Conservation (phyloP, 1,140 invertebrate genomes). For the Euglossa dilemma region DNA sequence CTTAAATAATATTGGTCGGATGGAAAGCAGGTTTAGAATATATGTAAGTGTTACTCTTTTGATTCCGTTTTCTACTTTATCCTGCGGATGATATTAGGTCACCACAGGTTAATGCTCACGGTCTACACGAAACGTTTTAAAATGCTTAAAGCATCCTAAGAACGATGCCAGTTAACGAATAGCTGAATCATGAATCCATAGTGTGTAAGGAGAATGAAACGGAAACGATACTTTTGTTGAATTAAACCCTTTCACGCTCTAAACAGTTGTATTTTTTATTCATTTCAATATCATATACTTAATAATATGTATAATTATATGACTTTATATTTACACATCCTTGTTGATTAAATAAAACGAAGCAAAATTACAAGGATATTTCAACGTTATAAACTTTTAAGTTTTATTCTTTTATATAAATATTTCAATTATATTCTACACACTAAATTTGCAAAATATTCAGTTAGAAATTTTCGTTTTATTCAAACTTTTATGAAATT, state of each 20-base stretch:
- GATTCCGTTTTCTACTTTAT: conserved; percentile 1
- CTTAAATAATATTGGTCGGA: background rate
- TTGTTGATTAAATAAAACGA: background rate
- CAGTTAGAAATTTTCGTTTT: background rate
- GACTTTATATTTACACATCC: too few relatives aligned
- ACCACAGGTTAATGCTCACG: conserved; percentile 34
- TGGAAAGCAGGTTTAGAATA: conserved; percentile 11
- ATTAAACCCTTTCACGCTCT: background rate
- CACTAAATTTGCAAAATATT: background rate
- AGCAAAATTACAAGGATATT: background rate
- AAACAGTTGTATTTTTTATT: background rate
- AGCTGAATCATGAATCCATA: background rate
- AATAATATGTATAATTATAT: background rate
- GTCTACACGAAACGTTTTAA: conserved; percentile 11
- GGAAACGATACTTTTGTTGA: background rate
- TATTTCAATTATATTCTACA: background rate
- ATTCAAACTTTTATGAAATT: background rate
- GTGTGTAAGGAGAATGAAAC: background rate
- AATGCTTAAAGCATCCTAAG: background rate
- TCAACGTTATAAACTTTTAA: too few relatives aligned
- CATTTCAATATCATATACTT: background rate
- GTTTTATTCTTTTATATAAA: background rate
- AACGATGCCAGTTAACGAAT: conserved; percentile 5
- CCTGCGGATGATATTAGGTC: conserved; percentile 35
- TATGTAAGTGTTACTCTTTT: background rate